Base-by-base conservation (phyloP, 2,113 vertebrate species). In the Athene cunicularia region DNA sequence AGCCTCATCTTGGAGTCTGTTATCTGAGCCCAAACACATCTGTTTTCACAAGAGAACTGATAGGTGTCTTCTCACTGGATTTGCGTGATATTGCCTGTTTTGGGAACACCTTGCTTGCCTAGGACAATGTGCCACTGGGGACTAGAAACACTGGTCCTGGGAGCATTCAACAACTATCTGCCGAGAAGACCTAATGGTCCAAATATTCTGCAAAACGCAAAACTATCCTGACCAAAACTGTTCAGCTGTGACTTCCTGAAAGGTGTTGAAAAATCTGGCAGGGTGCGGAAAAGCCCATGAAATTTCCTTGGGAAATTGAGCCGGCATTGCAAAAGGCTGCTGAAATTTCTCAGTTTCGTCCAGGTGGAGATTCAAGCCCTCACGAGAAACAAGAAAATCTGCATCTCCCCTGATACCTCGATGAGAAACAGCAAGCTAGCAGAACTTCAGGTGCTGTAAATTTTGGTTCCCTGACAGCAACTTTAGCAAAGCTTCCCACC, bases 241-340 rank as follows among this genome's bases (percentile, higher is more conserved):
- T 68, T 95, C 86, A 95, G 80, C 93, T 95, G 94, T 55, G 41
- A 82, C 67, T 90, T 97, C 77, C 74, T 93, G 80, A 80, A 82
- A 95, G 93, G 89, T 95, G 95, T 94, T 82, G 89, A 93, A 96
- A 97, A 97, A 89, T 85, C 62, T 94, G 73, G 24, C 94, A 95
- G 58, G 52, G 83, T 9, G 60, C 2, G 4, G 95, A 95, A 97
- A 97, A 97, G 56, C 45, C 62, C 50, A n/a, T 82, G 76, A 95
- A 94, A 76, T 93, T 87, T 97, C 66, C 76, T 87, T 73, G 35
- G 93, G 62, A 91, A 94, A 68, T 63, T 56, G 76, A 37, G 74
- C 70, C 33, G 5, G 72, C 86, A n/a, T 24, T 11, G 3, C 73
- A 79, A 84, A 95, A 75, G 47, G 39, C 70, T 92, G 75, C 72